Evolutionary conservation across 1,140 invertebrate species (phyloP).

Genomic region (Drosophila persimilis): DNA sequence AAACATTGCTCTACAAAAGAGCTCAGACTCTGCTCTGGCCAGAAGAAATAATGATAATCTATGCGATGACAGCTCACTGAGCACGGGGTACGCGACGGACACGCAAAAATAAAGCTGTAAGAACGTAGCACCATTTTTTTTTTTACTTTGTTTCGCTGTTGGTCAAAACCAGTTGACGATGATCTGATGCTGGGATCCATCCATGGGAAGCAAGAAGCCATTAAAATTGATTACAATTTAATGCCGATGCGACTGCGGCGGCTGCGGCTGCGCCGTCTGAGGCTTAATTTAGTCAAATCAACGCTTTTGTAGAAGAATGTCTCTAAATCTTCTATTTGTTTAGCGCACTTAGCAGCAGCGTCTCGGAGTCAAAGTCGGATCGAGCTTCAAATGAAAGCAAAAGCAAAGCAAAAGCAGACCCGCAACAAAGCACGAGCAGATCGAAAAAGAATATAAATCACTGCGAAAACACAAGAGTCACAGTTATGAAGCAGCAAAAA

Average conservation of each 20-base stretch:
- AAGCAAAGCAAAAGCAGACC: conserved; percentile 24
- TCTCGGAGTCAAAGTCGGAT: conserved; percentile 31
- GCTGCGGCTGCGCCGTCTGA: conserved; percentile 24
- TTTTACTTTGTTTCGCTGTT: conserved; percentile 21
- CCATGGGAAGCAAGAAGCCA: conserved; percentile 51
- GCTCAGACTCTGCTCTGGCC: too few relatives aligned
- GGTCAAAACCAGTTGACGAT: conserved; percentile 62
- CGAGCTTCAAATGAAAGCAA: conserved; percentile 46
- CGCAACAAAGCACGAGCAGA: conserved; percentile 17
- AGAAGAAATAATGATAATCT: conserved; percentile 48
- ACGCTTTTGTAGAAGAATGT: conserved; percentile 65
- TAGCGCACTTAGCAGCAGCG: conserved; percentile 48
- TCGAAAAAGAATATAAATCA: conserved; percentile 38
- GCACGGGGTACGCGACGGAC: conserved; percentile 13
- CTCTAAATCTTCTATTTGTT: conserved; percentile 63
- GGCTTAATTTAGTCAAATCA: conserved; percentile 73
- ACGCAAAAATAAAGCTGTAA: conserved; percentile 52
- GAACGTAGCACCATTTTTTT: conserved; percentile 34
- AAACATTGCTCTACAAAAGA: conserved; percentile 16
- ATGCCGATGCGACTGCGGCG: conserved; percentile 34
- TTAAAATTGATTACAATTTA: conserved; percentile 72
- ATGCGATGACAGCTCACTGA: conserved; percentile 59
- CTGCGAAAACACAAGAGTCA: conserved; percentile 44
- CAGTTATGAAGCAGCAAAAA: conserved; percentile 46
- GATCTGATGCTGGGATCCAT: conserved; percentile 25